Percentiles rank a stretch among this genome's conserved stretches.
phyloP scores from a whole-genome alignment of 2,113 vertebrate species.

The Leptocoma aspasia region DNA sequence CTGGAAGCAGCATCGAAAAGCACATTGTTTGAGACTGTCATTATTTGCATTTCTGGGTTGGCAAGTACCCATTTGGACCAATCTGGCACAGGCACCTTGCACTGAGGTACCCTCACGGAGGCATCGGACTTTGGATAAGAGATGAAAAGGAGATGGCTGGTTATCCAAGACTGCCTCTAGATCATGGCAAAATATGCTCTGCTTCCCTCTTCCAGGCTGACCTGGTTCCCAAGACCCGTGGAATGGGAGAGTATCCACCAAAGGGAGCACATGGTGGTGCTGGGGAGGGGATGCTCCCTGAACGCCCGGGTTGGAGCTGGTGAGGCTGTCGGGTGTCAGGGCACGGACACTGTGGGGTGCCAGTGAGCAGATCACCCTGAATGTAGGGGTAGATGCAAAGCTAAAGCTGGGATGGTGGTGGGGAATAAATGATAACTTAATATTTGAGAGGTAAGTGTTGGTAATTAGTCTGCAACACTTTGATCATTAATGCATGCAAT shows the following conservation, averaged over 20 bases:
- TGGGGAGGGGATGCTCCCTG: not conserved
- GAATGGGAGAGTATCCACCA: not conserved
- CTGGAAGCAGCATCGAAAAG: not conserved
- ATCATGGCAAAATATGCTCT: not conserved
- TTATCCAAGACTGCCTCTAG: not conserved
- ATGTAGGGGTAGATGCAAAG: not conserved
- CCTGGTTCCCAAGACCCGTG: not conserved
- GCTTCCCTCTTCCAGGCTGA: not conserved
- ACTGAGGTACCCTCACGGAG: not conserved
- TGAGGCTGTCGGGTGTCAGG: not conserved
- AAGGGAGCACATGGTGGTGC: not conserved
- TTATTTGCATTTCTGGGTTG: constrained; percentile 30
- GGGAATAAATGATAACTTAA: constrained; percentile 68
- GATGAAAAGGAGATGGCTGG: not conserved
- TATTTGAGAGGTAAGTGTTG: constrained; percentile 73
- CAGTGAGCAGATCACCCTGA: not conserved
- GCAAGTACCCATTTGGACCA: not conserved
- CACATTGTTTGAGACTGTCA: constrained; percentile 13
- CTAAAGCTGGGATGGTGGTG: not conserved
- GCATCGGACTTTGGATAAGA: not conserved
- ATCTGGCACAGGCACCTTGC: not conserved
- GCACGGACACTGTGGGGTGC: not conserved
- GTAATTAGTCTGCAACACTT: constrained; percentile 77
- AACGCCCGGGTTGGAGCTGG: not conserved
- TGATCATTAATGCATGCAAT: constrained; percentile 78